Conservation (phyloP, 2,888 invertebrate genomes). For the Neria commutata region DNA sequence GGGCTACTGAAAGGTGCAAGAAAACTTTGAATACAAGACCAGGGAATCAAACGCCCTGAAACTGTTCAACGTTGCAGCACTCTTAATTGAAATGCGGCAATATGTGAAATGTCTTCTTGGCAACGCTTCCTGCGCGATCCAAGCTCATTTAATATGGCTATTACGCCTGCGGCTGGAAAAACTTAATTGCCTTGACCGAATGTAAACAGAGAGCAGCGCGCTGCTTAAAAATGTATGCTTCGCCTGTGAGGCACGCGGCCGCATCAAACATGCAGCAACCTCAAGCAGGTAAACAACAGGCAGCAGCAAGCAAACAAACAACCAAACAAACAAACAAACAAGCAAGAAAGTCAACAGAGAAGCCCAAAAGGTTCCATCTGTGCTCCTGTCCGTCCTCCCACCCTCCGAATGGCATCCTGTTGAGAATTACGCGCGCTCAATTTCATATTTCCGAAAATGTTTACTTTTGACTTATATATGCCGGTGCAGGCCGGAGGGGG, state of each 20-base stretch:
- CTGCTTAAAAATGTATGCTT: constrained; percentile 42
- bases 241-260: no score
- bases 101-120: no score
- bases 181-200: constrained; percentile 53
- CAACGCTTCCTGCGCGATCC: no score
- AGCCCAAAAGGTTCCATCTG: no score
- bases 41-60: no score
- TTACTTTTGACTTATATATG: constrained; percentile 26
- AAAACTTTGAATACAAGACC: no score
- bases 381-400: no score
- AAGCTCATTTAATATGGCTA: background rate
- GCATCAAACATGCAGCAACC: background rate
- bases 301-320: background rate
- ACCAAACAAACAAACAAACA: background rate
- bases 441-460: constrained; percentile 49
- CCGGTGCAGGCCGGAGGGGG: constrained; percentile 4
- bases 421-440: constrained; percentile 52
- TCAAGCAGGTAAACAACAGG: background rate
- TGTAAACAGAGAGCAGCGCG: constrained; percentile 40
- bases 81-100: no score
- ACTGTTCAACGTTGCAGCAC: no score
- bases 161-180: constrained; percentile 40
- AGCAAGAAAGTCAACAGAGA: background rate
- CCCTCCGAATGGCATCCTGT: constrained; percentile 12
- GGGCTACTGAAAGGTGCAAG: no score